Percentiles rank a stretch among this genome's conserved stretches.
Evolutionary conservation across 2,888 invertebrate species (phyloP).

Genomic region (Rhingia campestris): DNA sequence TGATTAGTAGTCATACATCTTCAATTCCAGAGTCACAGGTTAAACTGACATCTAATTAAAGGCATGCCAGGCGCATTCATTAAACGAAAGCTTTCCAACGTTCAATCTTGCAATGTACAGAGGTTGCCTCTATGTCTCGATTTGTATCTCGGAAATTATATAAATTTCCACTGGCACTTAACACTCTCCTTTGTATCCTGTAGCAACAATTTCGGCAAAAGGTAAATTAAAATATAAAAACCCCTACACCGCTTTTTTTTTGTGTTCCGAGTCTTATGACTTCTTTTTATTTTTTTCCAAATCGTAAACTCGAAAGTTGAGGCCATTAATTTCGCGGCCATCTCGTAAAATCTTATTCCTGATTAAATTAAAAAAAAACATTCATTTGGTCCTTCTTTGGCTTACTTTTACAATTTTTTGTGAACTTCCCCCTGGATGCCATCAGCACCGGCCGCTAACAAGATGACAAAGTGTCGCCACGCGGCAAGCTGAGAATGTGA

Average conservation of each 20-base stretch:
- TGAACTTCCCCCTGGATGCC: constrained; percentile 34
- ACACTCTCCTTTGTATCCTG: constrained; percentile 29
- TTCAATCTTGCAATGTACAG: neutral
- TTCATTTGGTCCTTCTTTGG: constrained; percentile 40
- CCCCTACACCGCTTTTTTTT: neutral
- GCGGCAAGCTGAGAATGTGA: constrained; percentile 51
- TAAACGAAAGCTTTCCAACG: neutral
- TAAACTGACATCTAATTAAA: too few species aligned
- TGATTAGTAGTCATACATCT: too few species aligned
- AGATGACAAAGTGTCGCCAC: constrained; percentile 71
- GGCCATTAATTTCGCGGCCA: constrained; percentile 69
- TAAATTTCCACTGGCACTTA: constrained; percentile 47
- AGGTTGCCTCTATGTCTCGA: neutral
- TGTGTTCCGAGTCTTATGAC: constrained; percentile 44
- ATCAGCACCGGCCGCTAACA: constrained; percentile 64
- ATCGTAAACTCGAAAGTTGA: constrained; percentile 68
- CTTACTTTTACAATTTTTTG: constrained; percentile 22
- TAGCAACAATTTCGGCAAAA: constrained; percentile 27
- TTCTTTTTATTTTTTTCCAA: constrained; percentile 57
- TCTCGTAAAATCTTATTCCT: constrained; percentile 72
- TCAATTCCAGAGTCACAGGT: too few species aligned
- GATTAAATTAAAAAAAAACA: constrained; percentile 64
- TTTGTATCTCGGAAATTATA: constrained; percentile 42
- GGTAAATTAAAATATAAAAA: constrained; percentile 27
- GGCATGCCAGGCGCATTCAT: too few species aligned